phyloP scores from a whole-genome alignment of 1,140 invertebrate genomes.

The Drosophila prosaltans region DNA sequence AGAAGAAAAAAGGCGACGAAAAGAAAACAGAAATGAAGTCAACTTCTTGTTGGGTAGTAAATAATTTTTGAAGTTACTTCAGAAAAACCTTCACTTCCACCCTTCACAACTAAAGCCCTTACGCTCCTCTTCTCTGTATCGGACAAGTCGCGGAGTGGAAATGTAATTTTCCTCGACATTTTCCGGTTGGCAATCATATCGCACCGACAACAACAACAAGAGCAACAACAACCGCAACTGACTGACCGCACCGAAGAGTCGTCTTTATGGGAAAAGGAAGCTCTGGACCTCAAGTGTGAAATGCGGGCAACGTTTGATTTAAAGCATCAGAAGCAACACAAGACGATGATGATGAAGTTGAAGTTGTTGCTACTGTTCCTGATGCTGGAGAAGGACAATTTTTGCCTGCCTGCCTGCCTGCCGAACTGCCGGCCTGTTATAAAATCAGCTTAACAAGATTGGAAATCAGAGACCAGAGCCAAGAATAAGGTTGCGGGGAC shows the following conservation, averaged over 20 bases:
- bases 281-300: conserved; percentile 67
- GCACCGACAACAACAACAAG: conserved; percentile 50
- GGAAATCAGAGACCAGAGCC: conserved; percentile 65
- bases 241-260: conserved; percentile 41
- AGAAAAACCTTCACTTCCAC: conserved; percentile 9
- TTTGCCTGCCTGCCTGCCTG: conserved; percentile 42
- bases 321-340: conserved; percentile 59
- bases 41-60: conserved; percentile 71
- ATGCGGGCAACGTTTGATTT: conserved; percentile 70
- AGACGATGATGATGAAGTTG: conserved; percentile 31
- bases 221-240: conserved; percentile 36
- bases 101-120: conserved; percentile 15
- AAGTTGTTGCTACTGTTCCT: neutral
- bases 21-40: conserved; percentile 73
- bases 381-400: neutral
- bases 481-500: conserved; percentile 39
- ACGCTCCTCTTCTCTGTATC: neutral
- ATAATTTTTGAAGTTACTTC: conserved; percentile 70
- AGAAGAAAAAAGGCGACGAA: conserved; percentile 6
- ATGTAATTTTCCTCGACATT: conserved; percentile 79
- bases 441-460: conserved; percentile 80
- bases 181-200: conserved; percentile 80
- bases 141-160: conserved; percentile 49
- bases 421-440: conserved; percentile 59
- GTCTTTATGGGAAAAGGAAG: conserved; percentile 13